Base-by-base conservation (phyloP, 2,888 invertebrate species). In the Noctua comes region DNA sequence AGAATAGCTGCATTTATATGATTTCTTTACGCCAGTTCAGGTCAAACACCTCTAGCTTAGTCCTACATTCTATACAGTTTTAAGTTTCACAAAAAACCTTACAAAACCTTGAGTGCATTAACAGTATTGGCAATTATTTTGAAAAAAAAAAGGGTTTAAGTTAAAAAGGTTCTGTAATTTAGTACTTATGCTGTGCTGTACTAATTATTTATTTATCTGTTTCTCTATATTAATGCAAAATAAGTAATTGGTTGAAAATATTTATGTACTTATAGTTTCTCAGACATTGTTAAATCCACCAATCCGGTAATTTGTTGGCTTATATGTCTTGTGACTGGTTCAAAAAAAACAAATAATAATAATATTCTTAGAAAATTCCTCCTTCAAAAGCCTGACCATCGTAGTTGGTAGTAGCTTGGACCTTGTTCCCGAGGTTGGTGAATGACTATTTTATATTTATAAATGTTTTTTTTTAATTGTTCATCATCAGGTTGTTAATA, bases 11-110 rank as follows among this genome's bases (percentile, higher is more conserved):
- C 80, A 70, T 70, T 48, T 40, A 3, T 31, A 79, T 7, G 57
- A 10, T 27, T 40, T 77, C 62, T 48, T 10, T 7, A 40, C 2
- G 6, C 8, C n/a, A 31, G 21, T 51, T 51, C n/a, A 51, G 64
- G 70, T 70, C 57, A 80, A 40, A 10, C 2, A 76, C 57, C 76
- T 69, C 13, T n/a, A n/a, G 24, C 46, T 7, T 16, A 69, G 6
- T 48, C 36, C 31, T n/a, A 40, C 16, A 51, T 11, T 40, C 7
- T 66, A 21, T 11, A n/a, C 10, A 31, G 7, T 46, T 73, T n/a
- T 31, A n/a, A 46, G 18, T 31, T 46, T 24, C 1, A n/a, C 36
- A 6, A 4, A 51, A 69, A 10, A 51, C 8, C 5, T 36, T 27
- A 24, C 21, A 68, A 21, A 27, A 7, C 18, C 10, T 40, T 66